Evolutionary conservation across 2,797 vertebrate genomes (phyloP).

Genomic region (Neomorphus geoffroyi): DNA sequence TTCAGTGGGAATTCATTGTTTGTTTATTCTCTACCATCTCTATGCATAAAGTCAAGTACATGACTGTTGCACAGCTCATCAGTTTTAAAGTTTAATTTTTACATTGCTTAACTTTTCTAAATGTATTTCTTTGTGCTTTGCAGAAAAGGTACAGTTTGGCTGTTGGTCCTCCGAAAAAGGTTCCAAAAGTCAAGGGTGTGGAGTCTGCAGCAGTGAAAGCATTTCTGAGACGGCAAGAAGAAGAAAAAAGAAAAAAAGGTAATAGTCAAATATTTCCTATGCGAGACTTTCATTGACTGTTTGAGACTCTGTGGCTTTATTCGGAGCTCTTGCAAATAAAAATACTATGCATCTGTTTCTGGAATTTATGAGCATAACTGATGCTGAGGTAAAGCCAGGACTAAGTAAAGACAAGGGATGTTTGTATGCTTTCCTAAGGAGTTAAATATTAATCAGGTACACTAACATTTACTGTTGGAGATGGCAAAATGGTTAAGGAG

Average conservation of each 20-base stretch:
- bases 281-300: not conserved
- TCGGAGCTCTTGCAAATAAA: not conserved
- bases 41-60: not conserved
- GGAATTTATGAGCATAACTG: not conserved
- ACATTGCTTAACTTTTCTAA: not conserved
- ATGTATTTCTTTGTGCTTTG: conserved; percentile 2
- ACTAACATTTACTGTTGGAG: not conserved
- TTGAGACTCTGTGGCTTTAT: not conserved
- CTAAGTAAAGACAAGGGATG: not conserved
- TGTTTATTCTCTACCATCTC: not conserved
- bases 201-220: conserved; percentile 91
- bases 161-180: conserved; percentile 92
- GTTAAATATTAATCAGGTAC: not conserved
- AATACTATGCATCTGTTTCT: not conserved
- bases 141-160: conserved; percentile 96
- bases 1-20: not conserved
- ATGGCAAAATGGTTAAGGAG: not conserved
- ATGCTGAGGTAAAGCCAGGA: not conserved
- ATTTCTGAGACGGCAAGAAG: conserved; percentile 84
- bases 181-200: conserved; percentile 90
- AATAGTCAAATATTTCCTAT: not conserved
- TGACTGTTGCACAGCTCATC: not conserved
- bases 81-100: not conserved
- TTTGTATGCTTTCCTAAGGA: not conserved
- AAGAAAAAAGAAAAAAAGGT: conserved; percentile 86